Percentiles rank a stretch among this genome's conserved stretches.
phyloP scores from a whole-genome alignment of 2,888 invertebrate genomes.

The Epinotia ramella region DNA sequence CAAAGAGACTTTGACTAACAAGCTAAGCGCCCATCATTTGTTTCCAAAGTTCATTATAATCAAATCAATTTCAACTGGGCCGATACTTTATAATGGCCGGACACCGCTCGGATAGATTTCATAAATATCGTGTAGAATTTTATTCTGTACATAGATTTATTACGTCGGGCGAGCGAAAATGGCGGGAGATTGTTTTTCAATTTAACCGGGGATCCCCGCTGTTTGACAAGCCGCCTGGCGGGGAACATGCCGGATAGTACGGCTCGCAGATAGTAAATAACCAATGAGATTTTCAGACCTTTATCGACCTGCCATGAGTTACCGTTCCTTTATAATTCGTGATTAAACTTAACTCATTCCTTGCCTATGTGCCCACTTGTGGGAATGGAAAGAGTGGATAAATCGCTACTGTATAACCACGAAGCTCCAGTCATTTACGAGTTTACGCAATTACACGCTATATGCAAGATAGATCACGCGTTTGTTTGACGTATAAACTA shows the following conservation, averaged over 20 bases:
- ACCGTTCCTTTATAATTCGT: conserved; percentile 1
- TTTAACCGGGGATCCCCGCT: conserved; percentile 83
- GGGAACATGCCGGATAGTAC: conserved; percentile 32
- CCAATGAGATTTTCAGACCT: conserved; percentile 47
- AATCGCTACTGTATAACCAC: neutral
- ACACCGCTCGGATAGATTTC: conserved; percentile 78
- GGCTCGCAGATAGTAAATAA: conserved; percentile 51
- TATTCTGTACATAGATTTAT: conserved; percentile 84
- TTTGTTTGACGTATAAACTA: too few relatives aligned
- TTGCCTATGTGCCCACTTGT: neutral
- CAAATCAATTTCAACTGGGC: conserved; percentile 44
- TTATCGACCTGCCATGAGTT: conserved; percentile 24
- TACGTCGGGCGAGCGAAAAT: conserved; percentile 84
- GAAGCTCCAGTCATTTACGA: too few relatives aligned
- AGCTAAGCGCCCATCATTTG: conserved; percentile 43
- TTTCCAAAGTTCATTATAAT: conserved; percentile 45
- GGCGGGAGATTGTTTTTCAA: conserved; percentile 86
- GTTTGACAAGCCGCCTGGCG: conserved; percentile 79
- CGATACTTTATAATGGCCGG: conserved; percentile 57
- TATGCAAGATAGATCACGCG: too few relatives aligned
- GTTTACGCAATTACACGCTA: too few relatives aligned
- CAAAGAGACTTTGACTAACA: conserved; percentile 28
- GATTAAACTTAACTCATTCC: neutral
- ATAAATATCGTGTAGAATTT: conserved; percentile 85
- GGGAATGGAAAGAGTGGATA: neutral